Evolutionary conservation across 1,140 invertebrate genomes (phyloP), one percentile per base, ranked within the genome.

Genomic region (Leucophenga varia): DNA sequence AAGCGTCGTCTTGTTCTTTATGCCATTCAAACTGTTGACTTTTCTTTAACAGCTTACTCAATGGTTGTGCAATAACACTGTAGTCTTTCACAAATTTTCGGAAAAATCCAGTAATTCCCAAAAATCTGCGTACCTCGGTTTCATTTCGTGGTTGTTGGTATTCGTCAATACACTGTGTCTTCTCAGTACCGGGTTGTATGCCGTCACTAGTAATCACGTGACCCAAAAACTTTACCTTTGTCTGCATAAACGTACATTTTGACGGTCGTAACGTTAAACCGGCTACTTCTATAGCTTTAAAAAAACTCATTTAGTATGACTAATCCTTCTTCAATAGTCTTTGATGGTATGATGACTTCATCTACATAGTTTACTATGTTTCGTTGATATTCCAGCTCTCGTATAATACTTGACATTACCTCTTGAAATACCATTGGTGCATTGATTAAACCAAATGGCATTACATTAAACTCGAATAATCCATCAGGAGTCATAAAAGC

Each of bases 381-480:
- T 5, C 39, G 13, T 3, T n/a, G 36, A 16, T 32, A 6, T 5
- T 20, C 18, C n/a, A 37, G 32, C 21, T 5, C 10, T 21, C 20
- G 38, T 9, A 47, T 34, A 3, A 32, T 42, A 20, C 18, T 40
- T 28, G 14, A 3, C 17, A 41, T 35, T 8, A 39, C 16, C 32
- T 35, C 31, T 34, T 48, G 71, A 52, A 81, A 81, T 12, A 73
- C 64, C 12, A 69, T 56, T 7, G 72, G 72, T 13, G 74, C 69
- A 55, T 78, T 79, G 12, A 46, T 49, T n/a, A 81, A 48, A 22
- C 79, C 79, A 51, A 79, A 79, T 17, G 77, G 72, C 55, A 80
- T 64, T n/a, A 43, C 25, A 3, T 60, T 43, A 30, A 61, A 77
- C 50, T 79, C 59, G 31, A 40, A 61, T 2, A 57, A 47, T 9